These are phyloP conservation scores for Paragorgia papillata DNA, from an alignment of 92 coral and sea anemone species.

Conservation along the genomic window DNA sequence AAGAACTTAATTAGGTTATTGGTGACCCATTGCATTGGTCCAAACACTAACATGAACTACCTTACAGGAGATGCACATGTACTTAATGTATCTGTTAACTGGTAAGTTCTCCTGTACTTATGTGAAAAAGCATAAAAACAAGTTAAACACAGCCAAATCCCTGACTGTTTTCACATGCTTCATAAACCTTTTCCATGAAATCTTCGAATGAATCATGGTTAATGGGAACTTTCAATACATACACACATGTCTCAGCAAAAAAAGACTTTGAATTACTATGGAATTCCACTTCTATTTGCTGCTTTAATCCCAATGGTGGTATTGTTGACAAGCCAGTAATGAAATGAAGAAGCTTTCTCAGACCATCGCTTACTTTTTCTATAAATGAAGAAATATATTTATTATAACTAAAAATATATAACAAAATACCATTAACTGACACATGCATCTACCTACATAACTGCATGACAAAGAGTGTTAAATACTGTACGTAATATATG, in stretches of 20 bases:
- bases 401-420: too few species aligned
- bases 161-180: conserved; percentile 37
- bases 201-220: conserved; percentile 28
- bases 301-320: conserved; percentile 36
- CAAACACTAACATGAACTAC: too few species aligned
- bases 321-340: conserved; percentile 10
- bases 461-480: too few species aligned
- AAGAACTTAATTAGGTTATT: too few species aligned
- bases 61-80: too few species aligned
- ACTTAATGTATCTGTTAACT: too few species aligned
- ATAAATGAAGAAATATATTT: neutral
- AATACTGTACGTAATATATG: too few species aligned
- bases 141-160: conserved; percentile 18
- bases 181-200: conserved; percentile 16
- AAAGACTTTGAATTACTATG: neutral
- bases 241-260: conserved; percentile 45
- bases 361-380: conserved; percentile 36
- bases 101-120: too few species aligned
- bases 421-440: too few species aligned
- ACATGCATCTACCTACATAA: too few species aligned
- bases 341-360: conserved; percentile 21
- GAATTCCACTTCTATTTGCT: conserved; percentile 38
- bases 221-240: conserved; percentile 27
- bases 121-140: neutral
- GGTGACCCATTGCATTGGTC: too few species aligned